These are phyloP conservation scores for Alligator sinensis DNA, from an alignment of 2,113 vertebrate species.

Conservation along the genomic window DNA sequence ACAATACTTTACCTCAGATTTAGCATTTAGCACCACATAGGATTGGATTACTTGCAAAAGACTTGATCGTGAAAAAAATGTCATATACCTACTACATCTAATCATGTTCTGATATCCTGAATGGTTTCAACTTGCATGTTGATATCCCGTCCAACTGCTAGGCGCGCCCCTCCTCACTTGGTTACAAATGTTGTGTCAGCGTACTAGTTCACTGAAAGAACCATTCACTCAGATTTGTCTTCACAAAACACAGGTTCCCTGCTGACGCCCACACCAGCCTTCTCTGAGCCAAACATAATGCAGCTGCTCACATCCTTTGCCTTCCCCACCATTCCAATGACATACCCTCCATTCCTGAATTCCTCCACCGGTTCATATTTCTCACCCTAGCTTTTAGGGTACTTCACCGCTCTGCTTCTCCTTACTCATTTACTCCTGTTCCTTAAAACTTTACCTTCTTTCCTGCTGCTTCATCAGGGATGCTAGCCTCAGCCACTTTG, in stretches of 20 bases:
- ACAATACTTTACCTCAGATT: background rate
- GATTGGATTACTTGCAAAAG: background rate
- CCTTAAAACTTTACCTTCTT: background rate
- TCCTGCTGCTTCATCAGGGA: background rate
- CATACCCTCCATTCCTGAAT: background rate
- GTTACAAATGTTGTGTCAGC: background rate
- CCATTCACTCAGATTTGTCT: background rate
- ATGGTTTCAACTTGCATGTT: no score
- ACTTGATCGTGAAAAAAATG: background rate
- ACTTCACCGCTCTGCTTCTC: background rate
- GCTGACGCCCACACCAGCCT: background rate
- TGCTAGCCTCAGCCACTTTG: background rate
- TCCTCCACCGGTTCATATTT: background rate
- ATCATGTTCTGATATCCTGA: background rate
- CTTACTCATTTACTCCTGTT: background rate
- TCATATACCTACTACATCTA: background rate
- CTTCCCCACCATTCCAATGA: background rate
- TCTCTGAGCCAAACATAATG: slow-evolving; percentile 7
- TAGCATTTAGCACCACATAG: background rate
- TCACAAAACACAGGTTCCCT: background rate
- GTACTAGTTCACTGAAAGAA: background rate
- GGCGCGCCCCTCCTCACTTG: background rate
- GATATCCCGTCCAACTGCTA: no score
- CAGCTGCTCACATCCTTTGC: background rate
- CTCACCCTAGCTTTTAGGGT: background rate